These are phyloP conservation scores for Cyclophora punctaria DNA, from an alignment of 2,888 invertebrate genomes.

Conservation along the genomic window DNA sequence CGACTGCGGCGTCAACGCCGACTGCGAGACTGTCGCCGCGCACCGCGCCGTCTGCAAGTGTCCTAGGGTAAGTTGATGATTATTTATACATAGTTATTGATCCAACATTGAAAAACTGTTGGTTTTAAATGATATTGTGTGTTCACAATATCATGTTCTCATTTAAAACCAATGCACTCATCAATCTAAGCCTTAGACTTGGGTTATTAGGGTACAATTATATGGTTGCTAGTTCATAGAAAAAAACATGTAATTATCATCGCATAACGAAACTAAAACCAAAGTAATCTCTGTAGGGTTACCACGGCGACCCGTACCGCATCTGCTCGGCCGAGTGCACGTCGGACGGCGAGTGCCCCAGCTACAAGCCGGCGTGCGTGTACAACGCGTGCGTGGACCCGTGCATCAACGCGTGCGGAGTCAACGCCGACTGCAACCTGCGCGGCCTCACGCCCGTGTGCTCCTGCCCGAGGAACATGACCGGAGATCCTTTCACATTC, in stretches of 20 bases:
- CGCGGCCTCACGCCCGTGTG: constrained; percentile 88
- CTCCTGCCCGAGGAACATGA: constrained; percentile 90
- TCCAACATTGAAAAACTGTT: too few species aligned
- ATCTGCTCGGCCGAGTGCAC: constrained; percentile 88
- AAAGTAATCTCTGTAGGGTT: constrained; percentile 68
- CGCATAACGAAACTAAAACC: too few species aligned
- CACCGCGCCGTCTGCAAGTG: constrained; percentile 87
- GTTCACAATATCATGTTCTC: too few species aligned
- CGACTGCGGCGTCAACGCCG: constrained; percentile 85
- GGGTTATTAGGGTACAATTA: too few species aligned
- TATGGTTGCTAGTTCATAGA: too few species aligned
- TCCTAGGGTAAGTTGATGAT: constrained; percentile 75
- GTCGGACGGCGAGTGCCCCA: constrained; percentile 85
- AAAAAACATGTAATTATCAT: too few species aligned
- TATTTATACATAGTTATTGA: too few species aligned
- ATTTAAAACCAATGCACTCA: too few species aligned
- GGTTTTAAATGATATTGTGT: too few species aligned
- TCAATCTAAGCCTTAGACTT: too few species aligned
- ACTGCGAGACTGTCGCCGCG: constrained; percentile 82
- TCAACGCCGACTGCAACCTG: constrained; percentile 86
- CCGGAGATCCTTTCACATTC: constrained; percentile 87
- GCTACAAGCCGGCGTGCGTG: constrained; percentile 84
- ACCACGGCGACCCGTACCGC: constrained; percentile 84
- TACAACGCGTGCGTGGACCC: constrained; percentile 89
- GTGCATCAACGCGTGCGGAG: constrained; percentile 86